Base-by-base conservation (phyloP, 1,140 invertebrate species). In the Drosophila guanche region DNA sequence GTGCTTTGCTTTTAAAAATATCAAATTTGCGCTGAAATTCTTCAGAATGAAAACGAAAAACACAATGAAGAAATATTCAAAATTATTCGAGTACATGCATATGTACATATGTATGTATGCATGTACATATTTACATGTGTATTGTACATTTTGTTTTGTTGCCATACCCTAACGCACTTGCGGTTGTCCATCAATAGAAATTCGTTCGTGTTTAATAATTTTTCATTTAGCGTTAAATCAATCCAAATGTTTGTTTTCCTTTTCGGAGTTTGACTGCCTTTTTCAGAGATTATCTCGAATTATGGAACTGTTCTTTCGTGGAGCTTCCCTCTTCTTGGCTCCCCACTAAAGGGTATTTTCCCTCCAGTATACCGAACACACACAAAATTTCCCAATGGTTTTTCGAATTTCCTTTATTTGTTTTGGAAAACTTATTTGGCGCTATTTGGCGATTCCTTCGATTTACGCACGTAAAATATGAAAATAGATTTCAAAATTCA, bases 1-100 rank as follows among this genome's bases (percentile, higher is more conserved):
- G 42, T 68, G 54, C 6, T 20, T 20, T 20, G 46, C 40, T 45
- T 78, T 81, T 69, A 83, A 74, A 83, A 74, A 83, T 81, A 74
- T 63, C 78, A 20, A 60, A 53, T 60, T 74, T 29, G 55, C 45
- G 52, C 63, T 61, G 43, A 59, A 65, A 60, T 76, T 72, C 46
- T 42, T 45, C 8, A 40, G 42, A 71, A 54, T 42, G 50, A 55
- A 67, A 41, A 48, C 27, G 46, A 42, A 47, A 48, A 56, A 16
- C 16, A 51, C 43, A 48, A 65, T 67, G 25, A 22, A 27, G 8
- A 60, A 47, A 14, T 23, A 29, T 71, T 60, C 60, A 6, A 71
- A 70, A 70, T 27, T 67, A 46, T 14, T 54, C 48, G 61, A 47
- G 65, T 47, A 68, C 46, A 37, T 37, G n/a, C n/a, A n/a, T n/a